Evolutionary conservation across 2,797 vertebrate species (phyloP), one percentile per base, ranked within the genome.

Genomic region (Neostethus bicornis): DNA sequence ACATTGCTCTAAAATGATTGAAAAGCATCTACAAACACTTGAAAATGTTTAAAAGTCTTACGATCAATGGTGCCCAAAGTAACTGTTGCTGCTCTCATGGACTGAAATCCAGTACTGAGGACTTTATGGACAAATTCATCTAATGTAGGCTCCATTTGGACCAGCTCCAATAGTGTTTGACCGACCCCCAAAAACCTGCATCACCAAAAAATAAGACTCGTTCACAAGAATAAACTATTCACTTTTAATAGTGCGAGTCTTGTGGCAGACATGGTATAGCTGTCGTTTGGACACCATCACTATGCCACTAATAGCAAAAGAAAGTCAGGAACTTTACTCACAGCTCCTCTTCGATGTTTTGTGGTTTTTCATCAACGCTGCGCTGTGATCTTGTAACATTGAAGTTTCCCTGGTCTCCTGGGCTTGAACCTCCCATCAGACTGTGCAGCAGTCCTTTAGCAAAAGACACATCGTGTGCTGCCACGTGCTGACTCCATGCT

Each of bases 281-380:
- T n/a, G n/a, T n/a, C n/a, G n/a, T n/a, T n/a, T n/a, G n/a, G n/a
- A n/a, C n/a, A n/a, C 25, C 7, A 7, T 25, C 25, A 25, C 25
- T 5, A 25, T 25, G 25, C 25, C 25, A 25, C 25, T 2, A 16
- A 3, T 24, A 10, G 8, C 1, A 49, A 16, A 1, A 49, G 3
- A 16, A 0, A 3, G 46, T 0, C 28, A 5, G 1, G 4, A 1
- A 10, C 11, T 23, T 25, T 44, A 65, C 90, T 57, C 79, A 93
- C 92, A 92, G 61, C 47, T 91, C 84, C 34, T 91, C 91, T 3
- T 80, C 79, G 0, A 72, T 42, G 54, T 52, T 89, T 71, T 83
- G 75, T 7, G 89, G 81, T 43, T 82, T 74, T 48, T 48, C 23
- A 3, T 73, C 80, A 7, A 59, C 4, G 19, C 81, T 89, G 17